phyloP scores from a whole-genome alignment of 2,888 invertebrate genomes.

The Priapulus caudatus region DNA sequence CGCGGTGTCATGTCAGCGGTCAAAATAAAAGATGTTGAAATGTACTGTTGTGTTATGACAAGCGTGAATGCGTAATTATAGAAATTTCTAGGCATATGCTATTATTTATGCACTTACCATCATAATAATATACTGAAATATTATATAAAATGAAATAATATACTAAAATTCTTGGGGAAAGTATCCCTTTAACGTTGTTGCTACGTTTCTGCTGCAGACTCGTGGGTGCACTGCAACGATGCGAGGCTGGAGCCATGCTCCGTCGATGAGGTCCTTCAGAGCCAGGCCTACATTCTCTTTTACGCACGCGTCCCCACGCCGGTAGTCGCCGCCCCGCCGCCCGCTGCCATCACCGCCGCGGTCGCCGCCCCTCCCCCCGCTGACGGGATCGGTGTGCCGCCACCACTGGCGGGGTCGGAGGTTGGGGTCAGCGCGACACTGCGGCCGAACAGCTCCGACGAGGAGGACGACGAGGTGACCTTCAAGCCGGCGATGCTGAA shows the following conservation, averaged over 20 bases:
- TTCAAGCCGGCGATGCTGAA: neutral
- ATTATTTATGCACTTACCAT: too few relatives aligned
- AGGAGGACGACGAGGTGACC: neutral
- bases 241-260: slow-evolving; percentile 29
- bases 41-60: too few relatives aligned
- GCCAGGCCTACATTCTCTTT: slow-evolving; percentile 37
- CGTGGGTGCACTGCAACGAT: slow-evolving; percentile 39
- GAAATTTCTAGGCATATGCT: too few relatives aligned
- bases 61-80: too few relatives aligned
- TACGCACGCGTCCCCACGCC: slow-evolving; percentile 28
- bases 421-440: neutral
- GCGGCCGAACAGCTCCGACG: neutral
- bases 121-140: too few relatives aligned
- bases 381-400: neutral
- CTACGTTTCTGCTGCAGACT: slow-evolving; percentile 31
- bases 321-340: neutral
- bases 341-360: neutral
- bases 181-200: too few relatives aligned
- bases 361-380: neutral
- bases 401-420: neutral
- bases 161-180: too few relatives aligned
- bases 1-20: too few relatives aligned
- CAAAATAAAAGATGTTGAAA: too few relatives aligned
- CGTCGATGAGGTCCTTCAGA: slow-evolving; percentile 30
- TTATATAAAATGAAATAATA: too few relatives aligned